Evolutionary conservation across 2,113 vertebrate genomes (phyloP).

Genomic region (Epinephelus fuscoguttatus): DNA sequence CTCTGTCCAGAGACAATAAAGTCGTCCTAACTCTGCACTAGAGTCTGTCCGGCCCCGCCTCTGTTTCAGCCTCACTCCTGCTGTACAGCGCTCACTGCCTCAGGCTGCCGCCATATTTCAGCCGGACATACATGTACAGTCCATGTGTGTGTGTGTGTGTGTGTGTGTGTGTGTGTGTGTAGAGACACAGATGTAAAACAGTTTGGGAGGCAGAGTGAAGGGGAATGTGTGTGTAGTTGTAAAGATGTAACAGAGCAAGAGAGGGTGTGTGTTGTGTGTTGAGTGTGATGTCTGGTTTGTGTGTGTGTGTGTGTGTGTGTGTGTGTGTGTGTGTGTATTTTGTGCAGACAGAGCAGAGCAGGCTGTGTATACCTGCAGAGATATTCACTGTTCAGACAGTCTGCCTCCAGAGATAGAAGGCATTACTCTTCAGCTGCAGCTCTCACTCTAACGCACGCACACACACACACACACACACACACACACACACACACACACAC

Average conservation of each 20-base stretch:
- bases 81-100: too few species aligned
- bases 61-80: too few species aligned
- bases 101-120: slow-evolving; percentile 32
- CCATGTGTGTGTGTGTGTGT: neutral
- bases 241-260: too few species aligned
- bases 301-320: neutral
- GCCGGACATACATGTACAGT: neutral
- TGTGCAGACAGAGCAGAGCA: neutral
- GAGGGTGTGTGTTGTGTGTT: neutral
- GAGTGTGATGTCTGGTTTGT: neutral
- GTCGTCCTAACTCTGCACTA: too few species aligned
- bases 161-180: too few species aligned
- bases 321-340: neutral
- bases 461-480: neutral
- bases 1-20: too few species aligned
- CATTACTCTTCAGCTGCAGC: slow-evolving; percentile 52
- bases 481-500: slow-evolving; percentile 1
- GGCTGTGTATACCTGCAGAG: slow-evolving; percentile 34
- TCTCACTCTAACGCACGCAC: neutral
- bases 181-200: neutral
- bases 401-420: slow-evolving; percentile 47
- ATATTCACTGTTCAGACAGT: slow-evolving; percentile 47
- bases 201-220: neutral
- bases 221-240: neutral
- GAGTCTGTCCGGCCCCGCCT: too few species aligned